These are phyloP conservation scores for Morus bassanus DNA, from an alignment of 2,797 vertebrate genomes.

Conservation along the genomic window DNA sequence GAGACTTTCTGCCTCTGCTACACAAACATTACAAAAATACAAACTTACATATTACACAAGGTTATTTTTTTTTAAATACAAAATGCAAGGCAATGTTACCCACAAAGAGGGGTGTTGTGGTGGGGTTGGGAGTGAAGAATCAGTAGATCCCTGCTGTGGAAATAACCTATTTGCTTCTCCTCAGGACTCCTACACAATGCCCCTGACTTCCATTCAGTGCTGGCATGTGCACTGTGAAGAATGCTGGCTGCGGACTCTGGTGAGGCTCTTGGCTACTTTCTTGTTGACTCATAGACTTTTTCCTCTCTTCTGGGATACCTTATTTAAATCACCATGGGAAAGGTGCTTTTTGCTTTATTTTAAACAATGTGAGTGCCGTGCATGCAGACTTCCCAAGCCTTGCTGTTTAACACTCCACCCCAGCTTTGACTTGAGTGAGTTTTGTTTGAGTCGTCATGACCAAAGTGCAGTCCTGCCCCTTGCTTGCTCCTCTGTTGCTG, in stretches of 20 bases:
- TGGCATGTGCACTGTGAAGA: constrained; percentile 99
- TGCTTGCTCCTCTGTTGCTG: neutral
- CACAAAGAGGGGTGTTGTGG: neutral
- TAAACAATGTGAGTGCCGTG: neutral
- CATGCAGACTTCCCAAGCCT: neutral
- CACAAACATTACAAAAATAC: neutral
- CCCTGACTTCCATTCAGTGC: constrained; percentile 98
- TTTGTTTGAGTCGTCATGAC: fast-evolving
- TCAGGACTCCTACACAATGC: constrained; percentile 96
- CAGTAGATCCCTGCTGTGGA: neutral
- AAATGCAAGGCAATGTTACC: neutral
- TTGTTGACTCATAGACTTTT: neutral
- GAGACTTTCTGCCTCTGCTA: neutral
- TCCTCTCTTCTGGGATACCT: neutral
- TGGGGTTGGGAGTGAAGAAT: neutral
- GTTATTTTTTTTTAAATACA: neutral
- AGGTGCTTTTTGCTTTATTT: neutral
- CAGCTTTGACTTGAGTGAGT: neutral
- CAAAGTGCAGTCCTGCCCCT: neutral
- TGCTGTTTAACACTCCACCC: neutral
- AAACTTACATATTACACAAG: neutral
- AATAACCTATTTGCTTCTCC: constrained; percentile 47
- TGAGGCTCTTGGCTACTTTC: constrained; percentile 72
- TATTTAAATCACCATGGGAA: neutral
- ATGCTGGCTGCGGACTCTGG: constrained; percentile 99